phyloP scores from a whole-genome alignment of 2,797 vertebrate genomes.

The Galago senegalensis region DNA sequence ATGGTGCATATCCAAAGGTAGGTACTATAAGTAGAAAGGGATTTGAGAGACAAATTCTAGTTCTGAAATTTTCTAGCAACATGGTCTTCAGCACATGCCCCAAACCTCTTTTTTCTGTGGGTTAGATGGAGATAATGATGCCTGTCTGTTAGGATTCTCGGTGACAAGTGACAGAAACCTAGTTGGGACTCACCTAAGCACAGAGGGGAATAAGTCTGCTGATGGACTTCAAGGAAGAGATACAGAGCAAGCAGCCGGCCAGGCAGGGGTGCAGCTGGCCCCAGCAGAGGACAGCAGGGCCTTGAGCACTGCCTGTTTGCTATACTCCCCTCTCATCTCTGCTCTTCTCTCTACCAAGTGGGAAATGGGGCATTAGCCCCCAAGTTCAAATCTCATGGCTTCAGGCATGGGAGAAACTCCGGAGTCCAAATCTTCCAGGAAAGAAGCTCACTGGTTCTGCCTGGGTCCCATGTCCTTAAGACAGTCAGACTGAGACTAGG shows the following conservation, averaged over 20 bases:
- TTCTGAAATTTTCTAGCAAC: not conserved
- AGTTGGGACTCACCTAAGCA: not conserved
- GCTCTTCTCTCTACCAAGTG: not conserved
- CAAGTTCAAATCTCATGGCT: not conserved
- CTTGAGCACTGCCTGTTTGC: rapidly evolving
- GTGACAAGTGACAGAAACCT: not conserved
- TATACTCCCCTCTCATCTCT: not conserved
- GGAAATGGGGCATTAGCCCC: not conserved
- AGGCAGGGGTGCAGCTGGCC: not conserved
- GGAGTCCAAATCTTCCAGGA: not conserved
- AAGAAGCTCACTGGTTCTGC: not conserved
- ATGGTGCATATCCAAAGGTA: too few relatives aligned
- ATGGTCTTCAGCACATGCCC: rapidly evolving
- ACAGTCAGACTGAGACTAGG: rapidly evolving
- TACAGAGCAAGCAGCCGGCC: rapidly evolving
- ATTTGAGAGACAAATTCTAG: not conserved
- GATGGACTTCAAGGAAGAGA: not conserved
- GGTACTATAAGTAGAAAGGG: not conserved
- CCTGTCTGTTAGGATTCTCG: not conserved
- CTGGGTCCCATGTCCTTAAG: rapidly evolving
- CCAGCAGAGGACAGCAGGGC: rapidly evolving
- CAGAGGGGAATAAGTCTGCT: not conserved
- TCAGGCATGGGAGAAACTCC: not conserved
- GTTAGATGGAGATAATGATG: not conserved
- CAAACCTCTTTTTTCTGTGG: rapidly evolving